Conservation (phyloP, 2,797 vertebrate species). For the Hozukius guyotensis region DNA sequence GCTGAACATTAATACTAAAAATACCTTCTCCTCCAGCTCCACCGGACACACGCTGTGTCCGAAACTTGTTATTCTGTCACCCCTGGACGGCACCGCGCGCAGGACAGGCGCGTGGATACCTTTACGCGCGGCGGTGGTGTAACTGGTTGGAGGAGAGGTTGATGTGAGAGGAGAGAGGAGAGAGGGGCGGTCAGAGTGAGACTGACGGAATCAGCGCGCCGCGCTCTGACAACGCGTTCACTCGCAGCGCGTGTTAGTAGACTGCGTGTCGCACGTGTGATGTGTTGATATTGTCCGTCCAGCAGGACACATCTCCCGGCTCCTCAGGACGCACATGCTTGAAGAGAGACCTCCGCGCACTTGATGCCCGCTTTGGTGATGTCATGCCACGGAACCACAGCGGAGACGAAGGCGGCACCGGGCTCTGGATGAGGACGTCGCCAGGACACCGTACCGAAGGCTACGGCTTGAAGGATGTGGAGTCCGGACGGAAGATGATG, state of each 20-base stretch:
- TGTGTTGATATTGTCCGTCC: background rate
- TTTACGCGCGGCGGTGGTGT: slow-evolving; percentile 41
- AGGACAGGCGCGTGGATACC: background rate
- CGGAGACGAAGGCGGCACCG: slow-evolving; percentile 91
- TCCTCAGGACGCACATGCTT: slow-evolving; percentile 63
- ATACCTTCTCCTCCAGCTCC: background rate
- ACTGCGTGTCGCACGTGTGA: slow-evolving; percentile 35
- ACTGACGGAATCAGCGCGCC: slow-evolving; percentile 33
- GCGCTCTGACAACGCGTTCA: slow-evolving; percentile 8
- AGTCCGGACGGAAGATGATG: slow-evolving; percentile 89
- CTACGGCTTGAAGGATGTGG: slow-evolving; percentile 91
- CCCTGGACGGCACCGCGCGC: background rate
- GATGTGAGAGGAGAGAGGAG: slow-evolving; percentile 39
- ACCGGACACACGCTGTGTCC: background rate
- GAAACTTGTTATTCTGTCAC: background rate
- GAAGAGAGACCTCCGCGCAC: slow-evolving; percentile 54
- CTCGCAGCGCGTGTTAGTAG: background rate
- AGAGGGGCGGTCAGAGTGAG: slow-evolving; percentile 61
- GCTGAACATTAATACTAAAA: background rate
- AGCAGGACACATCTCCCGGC: background rate
- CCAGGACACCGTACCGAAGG: slow-evolving; percentile 80
- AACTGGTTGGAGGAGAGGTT: background rate
- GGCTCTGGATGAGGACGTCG: slow-evolving; percentile 91
- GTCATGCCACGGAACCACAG: slow-evolving; percentile 96
- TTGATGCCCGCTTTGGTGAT: slow-evolving; percentile 83